A percentile compares a stretch with the other conserved stretches of the same genome.
phyloP scores from a whole-genome alignment of 2,888 invertebrate genomes.

The Lissocephala sabroskyi region DNA sequence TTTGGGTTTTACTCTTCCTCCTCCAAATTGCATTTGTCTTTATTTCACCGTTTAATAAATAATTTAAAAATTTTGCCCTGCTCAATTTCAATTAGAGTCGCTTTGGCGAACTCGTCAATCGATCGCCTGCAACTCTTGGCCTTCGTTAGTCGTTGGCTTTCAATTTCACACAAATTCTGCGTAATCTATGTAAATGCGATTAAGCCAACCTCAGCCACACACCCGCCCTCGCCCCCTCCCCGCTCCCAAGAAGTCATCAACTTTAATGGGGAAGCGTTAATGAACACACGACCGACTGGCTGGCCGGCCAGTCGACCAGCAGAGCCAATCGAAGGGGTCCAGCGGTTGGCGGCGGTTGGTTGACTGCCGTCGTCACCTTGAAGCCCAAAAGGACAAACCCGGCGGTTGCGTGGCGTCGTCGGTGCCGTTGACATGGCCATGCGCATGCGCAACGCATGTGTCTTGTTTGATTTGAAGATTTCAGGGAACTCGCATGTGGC shows the following conservation, averaged over 20 bases:
- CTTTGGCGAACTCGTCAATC: too few relatives aligned
- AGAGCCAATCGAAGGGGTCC: too few relatives aligned
- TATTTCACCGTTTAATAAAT: too few relatives aligned
- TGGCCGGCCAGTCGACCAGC: neutral
- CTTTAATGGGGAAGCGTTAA: conserved; percentile 70
- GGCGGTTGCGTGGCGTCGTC: conserved; percentile 18
- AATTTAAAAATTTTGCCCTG: too few relatives aligned
- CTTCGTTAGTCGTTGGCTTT: too few relatives aligned
- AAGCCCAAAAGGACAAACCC: neutral
- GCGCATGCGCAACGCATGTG: conserved; percentile 67
- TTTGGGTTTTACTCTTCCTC: too few relatives aligned
- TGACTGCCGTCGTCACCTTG: neutral
- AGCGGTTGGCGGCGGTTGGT: neutral
- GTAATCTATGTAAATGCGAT: conserved; percentile 66
- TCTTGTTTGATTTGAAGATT: conserved; percentile 70
- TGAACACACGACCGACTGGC: conserved; percentile 48
- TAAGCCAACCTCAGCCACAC: too few relatives aligned
- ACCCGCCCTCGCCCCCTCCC: too few relatives aligned
- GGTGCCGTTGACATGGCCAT: conserved; percentile 26
- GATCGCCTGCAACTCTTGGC: too few relatives aligned
- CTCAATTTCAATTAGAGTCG: too few relatives aligned
- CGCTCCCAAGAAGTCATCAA: conserved; percentile 28
- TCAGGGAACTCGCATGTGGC: conserved; percentile 44
- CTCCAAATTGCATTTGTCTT: too few relatives aligned
- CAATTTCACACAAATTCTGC: conserved; percentile 65